Evolutionary conservation across 2,113 vertebrate species (phyloP).

Genomic region (Pongo pygmaeus): DNA sequence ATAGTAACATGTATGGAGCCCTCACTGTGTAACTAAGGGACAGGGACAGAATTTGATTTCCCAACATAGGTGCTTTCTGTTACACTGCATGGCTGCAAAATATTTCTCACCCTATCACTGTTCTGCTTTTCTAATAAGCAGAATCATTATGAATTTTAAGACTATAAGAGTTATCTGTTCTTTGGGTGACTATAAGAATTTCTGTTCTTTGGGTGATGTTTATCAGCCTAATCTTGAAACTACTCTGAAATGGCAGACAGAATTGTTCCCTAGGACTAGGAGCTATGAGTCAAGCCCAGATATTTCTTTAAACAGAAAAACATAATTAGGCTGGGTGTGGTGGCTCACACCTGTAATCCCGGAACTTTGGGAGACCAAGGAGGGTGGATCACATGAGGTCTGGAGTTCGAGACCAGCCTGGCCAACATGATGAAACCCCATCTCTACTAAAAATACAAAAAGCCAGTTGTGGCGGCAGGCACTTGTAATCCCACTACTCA

Average conservation of each 20-base stretch:
- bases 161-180: not conserved
- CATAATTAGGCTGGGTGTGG: too few species aligned
- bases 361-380: too few species aligned
- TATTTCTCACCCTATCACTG: not conserved
- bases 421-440: too few species aligned
- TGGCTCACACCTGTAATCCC: too few species aligned
- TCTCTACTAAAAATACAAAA: too few species aligned
- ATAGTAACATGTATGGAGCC: not conserved
- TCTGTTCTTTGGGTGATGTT: conserved; percentile 52
- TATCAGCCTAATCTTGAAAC: conserved; percentile 56
- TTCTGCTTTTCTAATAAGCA: conserved; percentile 12
- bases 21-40: not conserved
- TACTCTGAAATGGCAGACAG: conserved; percentile 13
- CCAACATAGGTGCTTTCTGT: not conserved
- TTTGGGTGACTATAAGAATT: not conserved
- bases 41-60: not conserved
- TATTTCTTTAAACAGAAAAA: conserved; percentile 7
- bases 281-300: not conserved
- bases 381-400: too few species aligned
- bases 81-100: not conserved
- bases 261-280: not conserved
- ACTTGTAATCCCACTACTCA: too few species aligned
- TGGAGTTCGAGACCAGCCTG: too few species aligned
- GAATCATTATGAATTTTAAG: conserved; percentile 56
- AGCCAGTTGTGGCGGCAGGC: rapidly evolving